Conservation (phyloP, 2,113 vertebrate genomes). For the Isurus oxyrinchus region DNA sequence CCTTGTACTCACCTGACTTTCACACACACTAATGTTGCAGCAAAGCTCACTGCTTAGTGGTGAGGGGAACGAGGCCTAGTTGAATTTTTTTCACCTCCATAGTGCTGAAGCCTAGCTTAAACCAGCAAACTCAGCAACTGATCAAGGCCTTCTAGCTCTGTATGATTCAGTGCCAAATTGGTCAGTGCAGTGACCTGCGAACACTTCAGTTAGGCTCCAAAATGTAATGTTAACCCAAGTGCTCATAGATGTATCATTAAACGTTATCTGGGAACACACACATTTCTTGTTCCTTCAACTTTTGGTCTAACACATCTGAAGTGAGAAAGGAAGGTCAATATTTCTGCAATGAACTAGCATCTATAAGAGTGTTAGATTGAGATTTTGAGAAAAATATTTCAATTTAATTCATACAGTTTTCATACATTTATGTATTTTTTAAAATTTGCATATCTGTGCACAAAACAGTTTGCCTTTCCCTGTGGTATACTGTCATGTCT, state of each 20-base stretch:
- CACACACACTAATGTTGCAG: background rate
- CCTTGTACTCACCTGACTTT: background rate
- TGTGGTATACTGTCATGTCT: background rate
- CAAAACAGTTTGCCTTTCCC: slow-evolving; percentile 11
- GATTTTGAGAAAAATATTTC: background rate
- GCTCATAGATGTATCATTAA: background rate
- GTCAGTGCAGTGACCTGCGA: background rate
- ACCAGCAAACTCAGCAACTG: background rate
- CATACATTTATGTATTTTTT: slow-evolving; percentile 28
- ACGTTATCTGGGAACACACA: background rate
- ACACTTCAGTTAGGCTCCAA: background rate
- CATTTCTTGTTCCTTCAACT: slow-evolving; percentile 2
- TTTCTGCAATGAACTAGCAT: background rate
- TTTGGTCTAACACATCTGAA: background rate
- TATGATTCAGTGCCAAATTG: background rate
- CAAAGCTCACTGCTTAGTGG: background rate
- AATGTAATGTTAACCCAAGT: background rate
- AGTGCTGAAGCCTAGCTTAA: background rate
- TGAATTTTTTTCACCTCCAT: background rate
- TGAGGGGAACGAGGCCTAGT: background rate
- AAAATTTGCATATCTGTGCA: slow-evolving; percentile 8
- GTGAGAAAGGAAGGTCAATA: background rate
- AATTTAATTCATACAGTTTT: background rate
- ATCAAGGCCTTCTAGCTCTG: background rate
- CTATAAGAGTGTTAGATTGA: background rate